Evolutionary conservation across 2,888 invertebrate genomes (phyloP), one percentile per base, ranked within the genome.

Genomic region (Rhamnusium bicolor): DNA sequence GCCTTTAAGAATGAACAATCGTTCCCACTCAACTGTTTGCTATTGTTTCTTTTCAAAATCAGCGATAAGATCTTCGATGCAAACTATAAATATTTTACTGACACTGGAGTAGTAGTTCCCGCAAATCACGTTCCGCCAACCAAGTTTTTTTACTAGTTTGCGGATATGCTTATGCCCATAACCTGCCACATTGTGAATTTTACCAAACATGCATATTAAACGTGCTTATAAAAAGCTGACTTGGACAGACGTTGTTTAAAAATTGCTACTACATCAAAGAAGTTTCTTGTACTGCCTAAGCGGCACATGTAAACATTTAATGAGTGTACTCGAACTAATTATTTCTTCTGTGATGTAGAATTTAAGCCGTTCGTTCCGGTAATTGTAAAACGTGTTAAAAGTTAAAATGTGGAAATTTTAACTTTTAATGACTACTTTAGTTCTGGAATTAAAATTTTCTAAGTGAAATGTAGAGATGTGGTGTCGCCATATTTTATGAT

Each of bases 231-330:
- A 24, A 6, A 24, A 4, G 24, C 6, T 24, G 24, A 24, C n/a
- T n/a, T 40, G 40, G 40, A 12, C 40, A 40, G 40, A 14, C 24
- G 24, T 54, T 54, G 14, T 24, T 27, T 14, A 27, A 21, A 24
- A 54, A 54, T 27, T 54, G 24, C 24, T 27, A 54, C 54, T 24
- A 27, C 7, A 54, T 54, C 24, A 54, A 24, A 54, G 54, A 54
- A 54, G 14, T 27, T 12, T 54, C n/a, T 54, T 27, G 54, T 14
- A 54, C 7, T n/a, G 19, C 54, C n/a, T 27, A 7, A 6, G 27
- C 27, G 27, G 54, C 8, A 6, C n/a, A 14, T n/a, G 6, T 14
- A 7, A 24, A 14, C 14, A 54, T n/a, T n/a, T 54, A 54, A 54
- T 24, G 54, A 54, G 54, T 27, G 7, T 54, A 27, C 24, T 54